Evolutionary conservation across 2,888 invertebrate species (phyloP).

Genomic region (Lasioglossum marginatum): DNA sequence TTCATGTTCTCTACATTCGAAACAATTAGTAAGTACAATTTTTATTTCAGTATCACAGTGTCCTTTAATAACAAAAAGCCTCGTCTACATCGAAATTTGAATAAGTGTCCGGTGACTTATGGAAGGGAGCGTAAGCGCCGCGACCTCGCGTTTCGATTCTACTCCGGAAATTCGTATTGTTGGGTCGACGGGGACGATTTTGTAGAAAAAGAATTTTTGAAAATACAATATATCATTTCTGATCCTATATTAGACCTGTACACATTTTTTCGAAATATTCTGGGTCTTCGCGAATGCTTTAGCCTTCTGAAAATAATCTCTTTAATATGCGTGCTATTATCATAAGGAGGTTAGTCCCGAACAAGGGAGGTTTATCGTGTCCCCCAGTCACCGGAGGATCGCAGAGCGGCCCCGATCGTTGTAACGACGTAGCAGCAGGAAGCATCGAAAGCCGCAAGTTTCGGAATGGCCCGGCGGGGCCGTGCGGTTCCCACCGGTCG

Average conservation of each 20-base stretch:
- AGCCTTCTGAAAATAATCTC: background rate
- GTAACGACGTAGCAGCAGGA: conserved; percentile 45
- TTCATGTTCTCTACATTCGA: too few species aligned
- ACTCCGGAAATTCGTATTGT: background rate
- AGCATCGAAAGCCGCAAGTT: conserved; percentile 65
- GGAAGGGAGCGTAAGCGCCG: background rate
- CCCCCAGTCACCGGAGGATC: background rate
- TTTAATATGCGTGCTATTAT: background rate
- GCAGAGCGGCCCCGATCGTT: conserved; percentile 16
- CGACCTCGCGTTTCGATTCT: background rate
- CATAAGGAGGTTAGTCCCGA: too few species aligned
- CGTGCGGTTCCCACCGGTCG: conserved; percentile 61
- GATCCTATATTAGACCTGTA: too few species aligned
- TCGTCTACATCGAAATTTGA: too few species aligned
- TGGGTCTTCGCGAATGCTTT: too few species aligned
- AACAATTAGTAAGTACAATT: too few species aligned
- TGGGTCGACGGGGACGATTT: background rate
- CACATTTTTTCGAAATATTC: too few species aligned
- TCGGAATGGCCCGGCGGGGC: conserved; percentile 60
- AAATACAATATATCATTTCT: too few species aligned
- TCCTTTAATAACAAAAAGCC: too few species aligned
- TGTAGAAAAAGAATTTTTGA: background rate
- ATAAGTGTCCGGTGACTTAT: too few species aligned
- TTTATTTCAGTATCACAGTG: too few species aligned
- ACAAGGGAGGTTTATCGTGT: background rate